Evolutionary conservation across 1,140 invertebrate genomes (phyloP).

Genomic region (Lerema accius): DNA sequence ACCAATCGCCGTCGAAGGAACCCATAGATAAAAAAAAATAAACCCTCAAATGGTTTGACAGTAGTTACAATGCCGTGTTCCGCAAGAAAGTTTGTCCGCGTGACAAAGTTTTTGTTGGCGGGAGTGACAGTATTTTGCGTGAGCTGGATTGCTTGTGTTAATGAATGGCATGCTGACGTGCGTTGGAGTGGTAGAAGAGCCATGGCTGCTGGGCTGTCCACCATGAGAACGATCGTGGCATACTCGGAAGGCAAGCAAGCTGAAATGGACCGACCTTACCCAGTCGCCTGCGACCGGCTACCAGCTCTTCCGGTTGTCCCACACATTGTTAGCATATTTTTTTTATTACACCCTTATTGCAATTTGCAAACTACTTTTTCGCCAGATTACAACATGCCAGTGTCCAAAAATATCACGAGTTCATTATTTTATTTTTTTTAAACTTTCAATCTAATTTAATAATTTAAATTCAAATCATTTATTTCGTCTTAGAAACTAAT

Average conservation of each 20-base stretch:
- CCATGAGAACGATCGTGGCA: slow-evolving; percentile 74
- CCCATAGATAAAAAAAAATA: slow-evolving; percentile 25
- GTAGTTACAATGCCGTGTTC: slow-evolving; percentile 39
- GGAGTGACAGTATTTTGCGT: slow-evolving; percentile 66
- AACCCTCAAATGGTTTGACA: slow-evolving; percentile 29
- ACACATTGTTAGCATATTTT: slow-evolving; percentile 56
- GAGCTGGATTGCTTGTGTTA: slow-evolving; percentile 70
- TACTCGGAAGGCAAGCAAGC: slow-evolving; percentile 72
- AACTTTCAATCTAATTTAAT: too few relatives aligned
- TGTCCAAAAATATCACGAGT: too few relatives aligned
- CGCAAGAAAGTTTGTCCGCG: slow-evolving; percentile 56
- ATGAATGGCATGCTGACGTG: slow-evolving; percentile 59
- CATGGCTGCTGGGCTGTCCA: slow-evolving; percentile 44
- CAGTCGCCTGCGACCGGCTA: slow-evolving; percentile 61
- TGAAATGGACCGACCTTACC: slow-evolving; percentile 67
- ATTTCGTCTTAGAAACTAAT: too few relatives aligned
- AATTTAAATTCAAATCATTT: too few relatives aligned
- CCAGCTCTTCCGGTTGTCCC: slow-evolving; percentile 63
- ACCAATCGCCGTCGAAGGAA: slow-evolving; percentile 37
- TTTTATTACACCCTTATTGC: too few relatives aligned
- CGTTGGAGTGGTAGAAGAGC: slow-evolving; percentile 45
- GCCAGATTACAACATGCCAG: too few relatives aligned
- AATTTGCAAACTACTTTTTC: too few relatives aligned
- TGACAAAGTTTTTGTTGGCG: slow-evolving; percentile 66
- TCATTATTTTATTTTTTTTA: too few relatives aligned